phyloP scores from a whole-genome alignment of 2,797 vertebrate genomes.

The Smutsia temminckii region DNA sequence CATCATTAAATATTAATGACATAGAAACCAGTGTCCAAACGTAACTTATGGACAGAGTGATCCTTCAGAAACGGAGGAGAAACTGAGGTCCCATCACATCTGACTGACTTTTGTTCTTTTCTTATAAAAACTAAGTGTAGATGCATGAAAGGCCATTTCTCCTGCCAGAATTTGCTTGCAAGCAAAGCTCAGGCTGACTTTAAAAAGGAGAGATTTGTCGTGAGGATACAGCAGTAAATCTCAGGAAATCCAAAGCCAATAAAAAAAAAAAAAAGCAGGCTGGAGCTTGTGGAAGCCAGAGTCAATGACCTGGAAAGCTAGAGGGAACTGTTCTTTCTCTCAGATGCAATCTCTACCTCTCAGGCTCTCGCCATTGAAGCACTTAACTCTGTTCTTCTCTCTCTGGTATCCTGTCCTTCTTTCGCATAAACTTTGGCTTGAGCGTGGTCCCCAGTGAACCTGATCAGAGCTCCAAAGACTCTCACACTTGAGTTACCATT shows the following conservation, averaged over 20 bases:
- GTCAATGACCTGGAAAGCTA: neutral
- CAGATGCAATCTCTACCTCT: neutral
- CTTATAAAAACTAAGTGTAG: neutral
- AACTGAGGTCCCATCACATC: neutral
- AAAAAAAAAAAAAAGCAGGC: neutral
- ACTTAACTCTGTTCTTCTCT: neutral
- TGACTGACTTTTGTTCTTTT: neutral
- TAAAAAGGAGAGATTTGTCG: neutral
- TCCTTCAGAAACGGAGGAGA: neutral
- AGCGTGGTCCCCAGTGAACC: neutral
- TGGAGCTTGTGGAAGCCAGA: neutral
- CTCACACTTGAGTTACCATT: neutral
- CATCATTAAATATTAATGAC: neutral
- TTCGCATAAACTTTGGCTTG: neutral
- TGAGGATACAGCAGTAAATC: neutral
- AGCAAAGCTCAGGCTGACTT: neutral
- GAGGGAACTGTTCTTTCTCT: neutral
- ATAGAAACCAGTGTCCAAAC: neutral
- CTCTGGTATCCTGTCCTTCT: neutral
- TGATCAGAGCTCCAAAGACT: neutral
- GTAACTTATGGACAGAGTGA: neutral
- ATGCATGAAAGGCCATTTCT: neutral
- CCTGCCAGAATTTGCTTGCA: conserved; percentile 27
- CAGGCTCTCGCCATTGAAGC: neutral
- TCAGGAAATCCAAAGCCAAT: neutral